Evolutionary conservation across 2,113 vertebrate species (phyloP), one percentile per base, ranked within the genome.

Genomic region (Dermatemys mawii): DNA sequence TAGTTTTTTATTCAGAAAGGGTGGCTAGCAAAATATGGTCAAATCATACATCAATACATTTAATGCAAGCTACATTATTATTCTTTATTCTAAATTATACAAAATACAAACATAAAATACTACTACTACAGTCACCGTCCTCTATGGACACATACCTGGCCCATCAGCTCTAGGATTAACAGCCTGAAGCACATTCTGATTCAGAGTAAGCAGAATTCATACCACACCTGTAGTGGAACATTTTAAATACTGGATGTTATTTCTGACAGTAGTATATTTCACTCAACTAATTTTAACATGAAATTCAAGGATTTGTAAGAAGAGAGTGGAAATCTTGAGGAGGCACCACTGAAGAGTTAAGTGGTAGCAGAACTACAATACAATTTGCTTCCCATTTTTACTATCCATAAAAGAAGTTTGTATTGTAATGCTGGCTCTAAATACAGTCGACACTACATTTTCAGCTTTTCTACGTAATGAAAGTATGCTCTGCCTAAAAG

Each of bases 381-480:
- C 92, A 84, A 91, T 89, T 93, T 91, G 76, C 88, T 93, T 92
- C 86, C 87, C 92, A 90, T 32, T 70, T 70, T 95, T 92, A 90
- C 88, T 88, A 83, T 49, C 93, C 91, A 92, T 87, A 95, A 97
- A 92, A 92, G 86, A 92, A 85, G 87, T 91, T 92, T 93, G 90
- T 91, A 88, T 95, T 94, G 86, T 93, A 86, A 90, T 86, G 78
- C 51, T 55, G 60, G 67, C 83, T 86, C 95, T 95, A 97, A 97
- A 96, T 92, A 97, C 96, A 97, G 94, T 44, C 78, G 48, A 29
- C 63, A 84, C 93, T 92, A 94, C 84, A 83, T 95, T 87, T 85
- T 81, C 83, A 96, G 89, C 80, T 88, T 94, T 90, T 57, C 82
- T 81, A 78, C 81, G 38, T 92, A 90, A 95, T 89, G 92, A 92